Percentiles rank a stretch among this genome's conserved stretches.
phyloP scores from a whole-genome alignment of 2,888 invertebrate genomes.

The Antheraea assamensis region DNA sequence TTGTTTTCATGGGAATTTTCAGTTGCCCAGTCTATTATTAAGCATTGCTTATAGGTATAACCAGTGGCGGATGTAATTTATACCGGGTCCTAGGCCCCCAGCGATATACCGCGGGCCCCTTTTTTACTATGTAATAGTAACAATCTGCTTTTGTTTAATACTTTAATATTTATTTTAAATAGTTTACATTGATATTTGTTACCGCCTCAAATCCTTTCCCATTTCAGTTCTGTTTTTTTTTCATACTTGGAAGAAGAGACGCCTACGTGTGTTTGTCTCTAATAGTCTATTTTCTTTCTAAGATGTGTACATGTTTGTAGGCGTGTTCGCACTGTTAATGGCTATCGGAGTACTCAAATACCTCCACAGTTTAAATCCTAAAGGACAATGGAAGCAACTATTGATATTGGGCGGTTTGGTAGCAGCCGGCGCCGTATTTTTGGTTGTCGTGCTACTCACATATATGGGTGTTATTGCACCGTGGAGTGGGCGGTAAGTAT shows the following conservation, averaged over 20 bases:
- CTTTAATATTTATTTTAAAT: too few relatives aligned
- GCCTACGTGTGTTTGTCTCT: too few relatives aligned
- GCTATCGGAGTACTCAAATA: constrained; percentile 94
- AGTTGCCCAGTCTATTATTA: neutral
- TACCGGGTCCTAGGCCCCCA: too few relatives aligned
- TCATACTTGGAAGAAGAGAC: too few relatives aligned
- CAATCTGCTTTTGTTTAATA: too few relatives aligned
- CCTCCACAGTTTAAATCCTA: constrained; percentile 92
- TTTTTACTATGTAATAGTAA: too few relatives aligned
- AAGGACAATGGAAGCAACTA: constrained; percentile 94
- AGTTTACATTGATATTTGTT: too few relatives aligned
- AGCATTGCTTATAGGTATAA: neutral
- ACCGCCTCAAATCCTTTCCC: too few relatives aligned
- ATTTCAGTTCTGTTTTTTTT: too few relatives aligned
- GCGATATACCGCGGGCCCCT: too few relatives aligned
- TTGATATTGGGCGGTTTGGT: constrained; percentile 89
- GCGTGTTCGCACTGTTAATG: constrained; percentile 96
- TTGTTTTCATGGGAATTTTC: neutral
- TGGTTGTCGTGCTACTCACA: constrained; percentile 93
- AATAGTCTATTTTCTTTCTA: neutral
- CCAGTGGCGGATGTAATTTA: too few relatives aligned
- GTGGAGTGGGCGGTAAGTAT: constrained; percentile 90
- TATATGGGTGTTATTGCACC: constrained; percentile 98
- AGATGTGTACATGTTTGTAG: constrained; percentile 72
- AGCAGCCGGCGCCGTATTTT: constrained; percentile 90